These are phyloP conservation scores for Nyctibius grandis DNA, from an alignment of 2,797 vertebrate species.

Conservation along the genomic window DNA sequence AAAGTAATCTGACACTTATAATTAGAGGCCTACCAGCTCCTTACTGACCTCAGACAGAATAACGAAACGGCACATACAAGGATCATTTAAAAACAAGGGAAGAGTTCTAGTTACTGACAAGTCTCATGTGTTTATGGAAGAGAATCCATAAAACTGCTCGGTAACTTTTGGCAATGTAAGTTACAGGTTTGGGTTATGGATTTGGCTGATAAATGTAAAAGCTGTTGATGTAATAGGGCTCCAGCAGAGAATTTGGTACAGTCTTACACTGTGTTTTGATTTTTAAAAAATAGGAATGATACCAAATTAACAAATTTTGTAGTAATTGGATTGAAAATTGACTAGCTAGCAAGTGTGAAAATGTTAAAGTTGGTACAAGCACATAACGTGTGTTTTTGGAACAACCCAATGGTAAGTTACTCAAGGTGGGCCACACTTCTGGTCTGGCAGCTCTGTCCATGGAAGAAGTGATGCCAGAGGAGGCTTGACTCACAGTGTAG, in stretches of 20 bases:
- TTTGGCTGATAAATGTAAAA: constrained; percentile 11
- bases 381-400: background rate
- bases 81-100: background rate
- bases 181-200: background rate
- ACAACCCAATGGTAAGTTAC: background rate
- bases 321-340: background rate
- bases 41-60: background rate
- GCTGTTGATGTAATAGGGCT: background rate
- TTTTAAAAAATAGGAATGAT: background rate
- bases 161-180: background rate
- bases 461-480: background rate
- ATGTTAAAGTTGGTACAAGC: background rate
- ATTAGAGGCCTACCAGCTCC: constrained; percentile 1
- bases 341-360: background rate
- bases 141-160: background rate
- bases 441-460: background rate
- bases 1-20: constrained; percentile 20
- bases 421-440: fast-evolving
- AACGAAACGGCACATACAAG: background rate
- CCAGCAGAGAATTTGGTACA: background rate
- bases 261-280: background rate
- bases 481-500: background rate
- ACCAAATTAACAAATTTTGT: background rate
- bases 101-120: background rate
- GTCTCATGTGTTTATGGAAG: background rate